Percentiles rank a stretch among this genome's conserved stretches.
Conservation (phyloP, 1,140 invertebrate genomes). For the Holcopasites calliopsidis region DNA sequence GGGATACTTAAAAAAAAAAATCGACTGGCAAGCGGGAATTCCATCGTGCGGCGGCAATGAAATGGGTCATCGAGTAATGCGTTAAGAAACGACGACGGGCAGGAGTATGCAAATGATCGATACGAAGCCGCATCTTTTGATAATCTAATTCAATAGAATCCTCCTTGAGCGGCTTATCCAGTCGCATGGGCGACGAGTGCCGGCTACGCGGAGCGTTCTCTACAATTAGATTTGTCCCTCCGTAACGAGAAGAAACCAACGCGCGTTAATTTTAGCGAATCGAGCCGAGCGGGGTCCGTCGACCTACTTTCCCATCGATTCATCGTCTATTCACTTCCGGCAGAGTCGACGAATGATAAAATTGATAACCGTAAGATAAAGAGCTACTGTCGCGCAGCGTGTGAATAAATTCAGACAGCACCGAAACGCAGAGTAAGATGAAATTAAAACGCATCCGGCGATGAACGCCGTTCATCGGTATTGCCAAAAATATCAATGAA, state of each 20-base stretch:
- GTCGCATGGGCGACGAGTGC: not conserved
- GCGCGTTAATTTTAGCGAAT: slow-evolving; percentile 4
- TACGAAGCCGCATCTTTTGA: slow-evolving; percentile 12
- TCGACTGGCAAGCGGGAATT: not conserved
- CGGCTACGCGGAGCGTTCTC: not conserved
- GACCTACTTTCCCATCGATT: not conserved
- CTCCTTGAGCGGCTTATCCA: not conserved
- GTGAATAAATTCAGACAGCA: too few relatives aligned
- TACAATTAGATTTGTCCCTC: not conserved
- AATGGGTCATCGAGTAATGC: not conserved
- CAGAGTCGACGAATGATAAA: not conserved
- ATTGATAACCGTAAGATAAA: not conserved
- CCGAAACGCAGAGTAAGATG: too few relatives aligned
- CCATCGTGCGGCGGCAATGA: not conserved
- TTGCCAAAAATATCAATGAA: slow-evolving; percentile 38
- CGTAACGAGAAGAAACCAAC: not conserved
- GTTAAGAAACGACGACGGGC: not conserved
- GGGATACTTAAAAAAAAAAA: not conserved
- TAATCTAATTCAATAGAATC: slow-evolving; percentile 10
- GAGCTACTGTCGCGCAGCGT: too few relatives aligned
- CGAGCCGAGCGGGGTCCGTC: not conserved
- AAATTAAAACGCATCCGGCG: too few relatives aligned
- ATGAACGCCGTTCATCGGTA: too few relatives aligned
- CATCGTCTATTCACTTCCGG: not conserved
- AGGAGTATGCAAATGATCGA: slow-evolving; percentile 11